Percentiles rank a stretch among this genome's conserved stretches.
Conservation (phyloP, 1,140 invertebrate species). For the Zophobas atratus region DNA sequence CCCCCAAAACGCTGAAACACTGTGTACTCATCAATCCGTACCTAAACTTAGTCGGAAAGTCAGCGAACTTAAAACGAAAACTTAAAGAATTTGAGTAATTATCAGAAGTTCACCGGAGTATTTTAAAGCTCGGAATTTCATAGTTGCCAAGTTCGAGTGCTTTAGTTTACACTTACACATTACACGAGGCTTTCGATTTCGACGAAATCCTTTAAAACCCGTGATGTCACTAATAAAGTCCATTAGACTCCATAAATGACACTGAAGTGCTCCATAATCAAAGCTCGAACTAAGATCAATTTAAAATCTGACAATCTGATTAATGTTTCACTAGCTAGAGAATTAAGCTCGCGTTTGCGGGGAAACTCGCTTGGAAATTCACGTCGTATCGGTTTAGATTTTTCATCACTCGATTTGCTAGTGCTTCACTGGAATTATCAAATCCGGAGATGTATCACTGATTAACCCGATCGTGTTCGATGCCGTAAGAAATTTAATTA, state of each 20-base stretch:
- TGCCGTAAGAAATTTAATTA: constrained; percentile 45
- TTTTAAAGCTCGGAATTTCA: background rate
- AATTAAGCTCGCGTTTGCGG: background rate
- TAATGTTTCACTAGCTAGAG: constrained; percentile 2
- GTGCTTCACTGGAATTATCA: background rate
- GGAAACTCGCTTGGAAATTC: too few species aligned
- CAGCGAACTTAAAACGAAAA: background rate
- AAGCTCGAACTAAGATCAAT: constrained; percentile 8
- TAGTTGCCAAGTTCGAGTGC: background rate
- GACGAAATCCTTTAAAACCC: too few species aligned
- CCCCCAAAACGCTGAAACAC: too few species aligned
- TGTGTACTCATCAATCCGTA: too few species aligned
- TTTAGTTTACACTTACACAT: background rate
- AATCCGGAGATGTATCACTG: constrained; percentile 5
- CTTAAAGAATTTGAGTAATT: constrained; percentile 3
- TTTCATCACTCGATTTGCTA: too few species aligned
- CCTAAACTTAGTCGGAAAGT: too few species aligned
- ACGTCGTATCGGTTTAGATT: too few species aligned
- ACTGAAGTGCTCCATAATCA: background rate
- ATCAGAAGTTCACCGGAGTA: background rate
- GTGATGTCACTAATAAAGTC: background rate
- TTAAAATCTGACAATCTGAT: constrained; percentile 14
- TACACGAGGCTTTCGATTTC: too few species aligned
- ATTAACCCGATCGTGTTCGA: constrained; percentile 5
- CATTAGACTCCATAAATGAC: background rate